Base-by-base conservation (phyloP, 2,113 vertebrate genomes). In the Heterocephalus glaber region DNA sequence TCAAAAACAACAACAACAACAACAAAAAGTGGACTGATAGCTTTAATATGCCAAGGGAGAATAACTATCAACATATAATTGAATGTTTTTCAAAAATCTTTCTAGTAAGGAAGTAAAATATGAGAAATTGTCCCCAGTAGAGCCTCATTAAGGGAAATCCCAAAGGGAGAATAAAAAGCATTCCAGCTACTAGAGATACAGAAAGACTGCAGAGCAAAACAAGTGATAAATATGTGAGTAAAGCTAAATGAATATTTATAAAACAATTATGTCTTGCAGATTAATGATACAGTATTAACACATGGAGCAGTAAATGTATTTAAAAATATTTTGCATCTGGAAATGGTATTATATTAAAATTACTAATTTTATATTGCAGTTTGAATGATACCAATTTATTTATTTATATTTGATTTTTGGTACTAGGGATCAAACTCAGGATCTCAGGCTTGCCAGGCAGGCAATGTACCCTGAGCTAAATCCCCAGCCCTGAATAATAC, bases 41-140 rank as follows among this genome's bases (percentile, higher is more conserved):
- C 60, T 33, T 92, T 86, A 86, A 33, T 63, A 85, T 82, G 61
- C 11, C 16, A 72, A 35, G 79, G 28, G 58, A 92, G 91, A 66
- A 52, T 89, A 68, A 38, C 81, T 93, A 26, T 44, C 12, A 70
- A 58, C 19, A 22, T 70, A 30, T 63, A 83, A 79, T 41, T 95
- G 22, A 79, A 85, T 47, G 35, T 28, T 60, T 95, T 95, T 49
- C 41, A 89, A 80, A 94, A 74, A 68, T 52, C 52, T 79, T 84
- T 63, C 24, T 83, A 61, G 52, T 76, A 63, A 61, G n/a, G 63
- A 49, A n/a, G 3, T 74, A 44, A 84, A 68, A 85, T 89, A 80
- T 47, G 28, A 91, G n/a, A 83, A 88, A 79, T 70, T 77, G 5
- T 56, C 44, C 63, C 26, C n/a, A 35, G 24, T 30, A 95, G 44